phyloP scores from a whole-genome alignment of 2,113 vertebrate species.

The Grammatotria lemairii region DNA sequence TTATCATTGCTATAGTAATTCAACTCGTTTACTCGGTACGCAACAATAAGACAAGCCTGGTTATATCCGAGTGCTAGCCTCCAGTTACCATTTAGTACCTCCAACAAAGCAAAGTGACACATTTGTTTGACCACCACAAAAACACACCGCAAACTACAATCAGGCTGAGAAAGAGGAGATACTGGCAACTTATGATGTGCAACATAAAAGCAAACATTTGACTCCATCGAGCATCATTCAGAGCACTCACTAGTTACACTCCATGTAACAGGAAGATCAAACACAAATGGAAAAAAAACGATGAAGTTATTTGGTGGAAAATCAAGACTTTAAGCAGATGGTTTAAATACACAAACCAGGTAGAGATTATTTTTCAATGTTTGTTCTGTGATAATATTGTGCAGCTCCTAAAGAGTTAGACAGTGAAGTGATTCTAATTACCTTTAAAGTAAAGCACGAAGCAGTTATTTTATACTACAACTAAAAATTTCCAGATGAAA shows the following conservation, averaged over 20 bases:
- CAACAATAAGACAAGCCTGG: neutral
- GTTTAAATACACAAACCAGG: neutral
- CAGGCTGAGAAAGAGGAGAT: neutral
- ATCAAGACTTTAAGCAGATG: neutral
- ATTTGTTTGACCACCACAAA: neutral
- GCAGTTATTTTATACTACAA: neutral
- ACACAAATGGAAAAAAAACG: accelerated
- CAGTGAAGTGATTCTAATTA: neutral
- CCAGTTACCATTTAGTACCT: neutral
- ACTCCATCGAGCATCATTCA: neutral
- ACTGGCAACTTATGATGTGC: neutral
- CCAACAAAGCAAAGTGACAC: neutral
- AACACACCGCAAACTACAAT: neutral
- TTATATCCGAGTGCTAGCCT: neutral
- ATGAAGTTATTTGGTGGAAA: neutral
- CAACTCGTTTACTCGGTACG: neutral
- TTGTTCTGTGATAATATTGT: neutral
- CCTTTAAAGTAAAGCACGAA: neutral
- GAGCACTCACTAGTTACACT: neutral
- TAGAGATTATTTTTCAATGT: neutral
- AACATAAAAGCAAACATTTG: neutral
- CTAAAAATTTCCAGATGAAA: neutral
- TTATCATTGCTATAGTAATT: neutral
- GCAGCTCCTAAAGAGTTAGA: neutral
- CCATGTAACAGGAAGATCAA: neutral